These are phyloP conservation scores for Hylaeus anthracinus DNA, from an alignment of 1,140 invertebrate species.

Conservation along the genomic window DNA sequence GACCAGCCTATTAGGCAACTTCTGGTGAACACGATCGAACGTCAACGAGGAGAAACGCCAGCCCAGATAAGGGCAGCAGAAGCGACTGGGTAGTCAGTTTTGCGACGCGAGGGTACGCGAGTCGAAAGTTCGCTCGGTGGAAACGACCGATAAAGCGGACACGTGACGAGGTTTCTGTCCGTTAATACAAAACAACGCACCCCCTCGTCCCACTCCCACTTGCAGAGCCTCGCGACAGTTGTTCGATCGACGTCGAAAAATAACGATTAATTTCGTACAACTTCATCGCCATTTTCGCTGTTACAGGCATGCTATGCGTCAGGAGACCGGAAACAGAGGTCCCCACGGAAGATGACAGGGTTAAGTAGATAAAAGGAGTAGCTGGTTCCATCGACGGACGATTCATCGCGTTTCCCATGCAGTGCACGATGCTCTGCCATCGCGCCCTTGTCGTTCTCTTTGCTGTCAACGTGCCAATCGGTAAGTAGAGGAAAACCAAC, in stretches of 20 bases:
- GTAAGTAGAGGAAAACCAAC: slow-evolving; percentile 60
- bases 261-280: slow-evolving; percentile 24
- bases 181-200: neutral
- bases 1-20: slow-evolving; percentile 46
- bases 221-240: neutral
- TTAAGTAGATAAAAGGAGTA: slow-evolving; percentile 71
- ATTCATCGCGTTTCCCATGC: slow-evolving; percentile 56
- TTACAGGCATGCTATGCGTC: slow-evolving; percentile 69
- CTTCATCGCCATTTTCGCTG: slow-evolving; percentile 9
- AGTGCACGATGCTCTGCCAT: slow-evolving; percentile 74
- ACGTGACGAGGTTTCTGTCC: slow-evolving; percentile 20
- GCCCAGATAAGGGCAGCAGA: slow-evolving; percentile 40
- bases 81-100: slow-evolving; percentile 35
- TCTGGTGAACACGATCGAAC: slow-evolving; percentile 42
- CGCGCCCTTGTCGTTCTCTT: slow-evolving; percentile 73
- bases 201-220: neutral
- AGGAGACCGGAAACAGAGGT: slow-evolving; percentile 65
- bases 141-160: slow-evolving; percentile 63
- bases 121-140: slow-evolving; percentile 64
- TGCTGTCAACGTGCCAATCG: slow-evolving; percentile 76
- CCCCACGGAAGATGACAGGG: slow-evolving; percentile 69
- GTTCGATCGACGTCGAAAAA: slow-evolving; percentile 18
- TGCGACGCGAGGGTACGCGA: slow-evolving; percentile 40
- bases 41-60: slow-evolving; percentile 51
- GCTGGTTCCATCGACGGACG: slow-evolving; percentile 51